These are phyloP conservation scores for Kryptopterus vitreolus DNA, from an alignment of 2,797 vertebrate species.

Conservation along the genomic window DNA sequence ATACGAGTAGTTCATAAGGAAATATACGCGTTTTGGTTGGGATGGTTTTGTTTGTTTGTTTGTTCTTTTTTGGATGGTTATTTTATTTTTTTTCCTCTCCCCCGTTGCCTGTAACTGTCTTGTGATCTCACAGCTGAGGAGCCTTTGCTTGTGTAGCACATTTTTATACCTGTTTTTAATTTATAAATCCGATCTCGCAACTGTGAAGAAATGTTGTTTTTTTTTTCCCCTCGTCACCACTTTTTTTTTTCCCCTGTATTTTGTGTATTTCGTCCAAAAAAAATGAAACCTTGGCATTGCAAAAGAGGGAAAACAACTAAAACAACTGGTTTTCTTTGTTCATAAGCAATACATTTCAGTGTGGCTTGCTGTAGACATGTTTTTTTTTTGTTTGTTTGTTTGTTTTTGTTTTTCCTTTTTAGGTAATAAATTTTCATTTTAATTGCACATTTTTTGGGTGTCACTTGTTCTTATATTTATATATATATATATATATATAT, in stretches of 20 bases:
- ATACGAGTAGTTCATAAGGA: constrained; percentile 31
- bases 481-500: background rate
- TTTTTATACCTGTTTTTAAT: constrained; percentile 44
- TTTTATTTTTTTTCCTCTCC: background rate
- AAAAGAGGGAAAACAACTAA: constrained; percentile 26
- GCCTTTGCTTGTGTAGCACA: constrained; percentile 46
- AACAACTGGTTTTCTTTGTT: constrained; percentile 37
- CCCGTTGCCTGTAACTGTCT: constrained; percentile 32
- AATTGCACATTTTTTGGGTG: constrained; percentile 1
- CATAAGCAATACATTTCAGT: constrained; percentile 53
- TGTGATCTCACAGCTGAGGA: constrained; percentile 34
- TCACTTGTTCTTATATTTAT: background rate
- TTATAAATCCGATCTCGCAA: constrained; percentile 46
- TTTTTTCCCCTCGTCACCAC: background rate
- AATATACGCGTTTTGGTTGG: constrained; percentile 34
- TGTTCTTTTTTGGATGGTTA: background rate
- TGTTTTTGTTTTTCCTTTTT: constrained; percentile 33
- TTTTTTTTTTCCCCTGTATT: background rate
- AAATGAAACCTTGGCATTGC: constrained; percentile 41
- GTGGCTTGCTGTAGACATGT: constrained; percentile 48
- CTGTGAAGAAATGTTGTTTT: constrained; percentile 50
- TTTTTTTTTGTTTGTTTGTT: too few species aligned
- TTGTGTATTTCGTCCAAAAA: constrained; percentile 24
- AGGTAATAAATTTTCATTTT: constrained; percentile 48
- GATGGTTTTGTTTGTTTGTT: constrained; percentile 1